Percentiles rank a stretch among this genome's conserved stretches.
These are phyloP conservation scores for Pygoscelis antarcticus DNA, from an alignment of 2,113 vertebrate species.

Conservation along the genomic window DNA sequence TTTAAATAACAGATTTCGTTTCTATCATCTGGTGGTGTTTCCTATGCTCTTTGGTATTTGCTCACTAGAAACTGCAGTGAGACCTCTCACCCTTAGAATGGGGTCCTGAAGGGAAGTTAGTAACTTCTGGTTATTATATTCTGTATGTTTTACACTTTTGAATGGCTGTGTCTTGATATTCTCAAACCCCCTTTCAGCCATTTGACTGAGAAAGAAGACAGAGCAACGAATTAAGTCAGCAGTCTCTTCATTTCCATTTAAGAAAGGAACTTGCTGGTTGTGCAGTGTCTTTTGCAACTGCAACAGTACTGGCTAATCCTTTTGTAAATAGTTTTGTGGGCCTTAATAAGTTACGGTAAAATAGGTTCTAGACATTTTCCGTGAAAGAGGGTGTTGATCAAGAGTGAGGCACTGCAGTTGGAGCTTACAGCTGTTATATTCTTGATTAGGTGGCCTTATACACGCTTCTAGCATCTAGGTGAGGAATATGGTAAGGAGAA, in stretches of 20 bases:
- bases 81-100: background rate
- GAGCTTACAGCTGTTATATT: background rate
- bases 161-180: background rate
- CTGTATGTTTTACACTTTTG: background rate
- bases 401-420: background rate
- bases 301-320: background rate
- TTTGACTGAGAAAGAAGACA: background rate
- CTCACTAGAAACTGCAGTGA: background rate
- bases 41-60: background rate
- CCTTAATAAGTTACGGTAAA: background rate
- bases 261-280: background rate
- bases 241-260: background rate
- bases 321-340: background rate
- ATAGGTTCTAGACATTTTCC: background rate
- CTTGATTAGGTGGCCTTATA: background rate
- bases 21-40: background rate
- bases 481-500: background rate
- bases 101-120: background rate
- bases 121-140: background rate
- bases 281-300: background rate
- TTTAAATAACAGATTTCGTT: background rate
- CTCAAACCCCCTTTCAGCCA: background rate
- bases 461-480: background rate
- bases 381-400: background rate
- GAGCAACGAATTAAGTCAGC: background rate